These are phyloP conservation scores for Taxidea taxus DNA, from an alignment of 2,113 vertebrate species.

Conservation along the genomic window DNA sequence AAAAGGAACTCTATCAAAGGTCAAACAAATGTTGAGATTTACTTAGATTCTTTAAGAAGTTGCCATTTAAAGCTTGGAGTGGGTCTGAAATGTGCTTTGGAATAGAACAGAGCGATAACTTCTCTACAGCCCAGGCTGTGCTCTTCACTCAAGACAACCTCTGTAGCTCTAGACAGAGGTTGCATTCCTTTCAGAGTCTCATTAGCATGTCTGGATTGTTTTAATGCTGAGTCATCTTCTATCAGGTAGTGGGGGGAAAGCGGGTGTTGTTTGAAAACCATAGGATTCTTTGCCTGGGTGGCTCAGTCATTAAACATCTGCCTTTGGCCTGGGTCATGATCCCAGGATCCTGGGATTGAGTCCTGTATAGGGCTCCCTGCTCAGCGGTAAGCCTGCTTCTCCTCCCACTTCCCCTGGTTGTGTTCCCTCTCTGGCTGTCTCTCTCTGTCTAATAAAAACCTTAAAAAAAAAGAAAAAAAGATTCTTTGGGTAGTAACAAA, in stretches of 20 bases:
- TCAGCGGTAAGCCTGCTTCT: too few relatives aligned
- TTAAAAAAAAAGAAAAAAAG: too few relatives aligned
- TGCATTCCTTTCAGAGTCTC: not conserved
- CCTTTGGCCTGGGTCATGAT: too few relatives aligned
- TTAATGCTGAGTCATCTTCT: not conserved
- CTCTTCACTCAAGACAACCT: not conserved
- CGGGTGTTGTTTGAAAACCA: too few relatives aligned
- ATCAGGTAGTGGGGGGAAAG: rapidly evolving
- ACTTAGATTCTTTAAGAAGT: not conserved
- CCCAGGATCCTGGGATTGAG: too few relatives aligned
- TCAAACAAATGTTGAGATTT: not conserved
- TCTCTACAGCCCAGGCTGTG: not conserved
- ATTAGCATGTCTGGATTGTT: not conserved
- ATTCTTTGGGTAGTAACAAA: not conserved
- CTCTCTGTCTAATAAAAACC: too few relatives aligned
- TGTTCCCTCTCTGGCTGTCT: too few relatives aligned
- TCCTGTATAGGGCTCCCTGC: too few relatives aligned
- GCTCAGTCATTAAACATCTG: too few relatives aligned
- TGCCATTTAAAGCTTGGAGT: not conserved
- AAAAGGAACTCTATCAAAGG: not conserved
- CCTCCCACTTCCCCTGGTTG: too few relatives aligned
- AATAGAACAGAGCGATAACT: not conserved
- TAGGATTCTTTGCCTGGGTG: not conserved
- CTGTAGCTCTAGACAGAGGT: not conserved
- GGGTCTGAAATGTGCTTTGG: not conserved